phyloP scores from a whole-genome alignment of 1,140 invertebrate genomes.

The Cataglyphis hispanica region DNA sequence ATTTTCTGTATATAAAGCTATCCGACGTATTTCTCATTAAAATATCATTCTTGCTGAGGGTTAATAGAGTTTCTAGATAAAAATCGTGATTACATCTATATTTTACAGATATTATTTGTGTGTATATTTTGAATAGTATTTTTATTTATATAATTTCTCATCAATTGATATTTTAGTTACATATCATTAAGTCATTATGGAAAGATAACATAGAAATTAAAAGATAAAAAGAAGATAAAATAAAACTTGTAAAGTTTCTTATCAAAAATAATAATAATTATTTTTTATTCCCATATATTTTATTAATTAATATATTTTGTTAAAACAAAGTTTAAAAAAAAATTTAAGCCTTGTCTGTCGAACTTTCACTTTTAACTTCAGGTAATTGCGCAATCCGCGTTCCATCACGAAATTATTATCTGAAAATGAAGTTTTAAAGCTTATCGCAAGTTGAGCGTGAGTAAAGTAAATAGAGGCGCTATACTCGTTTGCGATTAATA shows the following conservation, averaged over 20 bases:
- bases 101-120: background rate
- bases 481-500: background rate
- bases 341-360: background rate
- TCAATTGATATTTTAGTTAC: background rate
- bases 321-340: background rate
- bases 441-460: background rate
- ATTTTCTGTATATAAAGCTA: constrained; percentile 68
- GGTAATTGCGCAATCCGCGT: background rate
- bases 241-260: background rate
- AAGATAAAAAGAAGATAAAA: too few species aligned
- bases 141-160: background rate
- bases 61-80: constrained; percentile 11
- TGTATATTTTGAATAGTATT: background rate
- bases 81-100: background rate
- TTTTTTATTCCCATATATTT: background rate
- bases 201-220: background rate
- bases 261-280: background rate
- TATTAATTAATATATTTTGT: background rate
- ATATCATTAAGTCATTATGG: background rate
- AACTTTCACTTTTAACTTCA: too few species aligned
- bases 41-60: constrained; percentile 24
- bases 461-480: background rate
- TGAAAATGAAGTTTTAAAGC: background rate
- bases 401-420: background rate
- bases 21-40: constrained; percentile 48